A percentile compares a stretch with the other conserved stretches of the same genome.
Evolutionary conservation across 2,113 vertebrate genomes (phyloP).

Genomic region (Sardina pilchardus): DNA sequence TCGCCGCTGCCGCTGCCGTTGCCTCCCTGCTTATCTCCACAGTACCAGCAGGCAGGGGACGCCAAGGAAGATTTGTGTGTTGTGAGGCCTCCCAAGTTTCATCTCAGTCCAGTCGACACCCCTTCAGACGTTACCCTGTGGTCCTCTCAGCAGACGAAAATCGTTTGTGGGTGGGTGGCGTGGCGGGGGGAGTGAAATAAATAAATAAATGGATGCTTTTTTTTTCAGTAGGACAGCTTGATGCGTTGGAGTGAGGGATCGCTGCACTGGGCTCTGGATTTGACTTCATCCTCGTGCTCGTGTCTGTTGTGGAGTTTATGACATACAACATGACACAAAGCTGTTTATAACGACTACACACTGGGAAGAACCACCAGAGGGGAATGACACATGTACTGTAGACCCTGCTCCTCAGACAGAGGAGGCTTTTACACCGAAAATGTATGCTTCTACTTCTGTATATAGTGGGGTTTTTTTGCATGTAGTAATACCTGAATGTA

Average conservation of each 20-base stretch:
- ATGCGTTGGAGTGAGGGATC: neutral
- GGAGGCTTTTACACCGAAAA: neutral
- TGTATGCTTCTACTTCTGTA: neutral
- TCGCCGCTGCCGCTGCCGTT: neutral
- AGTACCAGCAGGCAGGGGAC: neutral
- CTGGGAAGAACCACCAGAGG: neutral
- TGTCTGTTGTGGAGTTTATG: neutral
- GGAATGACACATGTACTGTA: neutral
- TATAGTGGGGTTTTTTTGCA: neutral
- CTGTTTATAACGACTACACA: neutral
- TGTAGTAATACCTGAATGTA: neutral
- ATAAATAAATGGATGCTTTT: neutral
- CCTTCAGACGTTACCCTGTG: neutral
- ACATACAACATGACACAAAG: neutral
- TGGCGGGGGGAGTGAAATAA: neutral
- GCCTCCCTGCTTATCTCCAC: neutral
- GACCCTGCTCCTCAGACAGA: neutral
- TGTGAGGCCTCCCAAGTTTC: neutral
- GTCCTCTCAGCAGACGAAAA: neutral
- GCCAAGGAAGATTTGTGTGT: neutral
- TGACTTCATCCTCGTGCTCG: neutral
- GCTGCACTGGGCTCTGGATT: neutral
- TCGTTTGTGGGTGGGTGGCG: no score
- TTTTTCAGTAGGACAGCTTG: neutral
- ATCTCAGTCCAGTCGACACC: neutral